Conservation (phyloP, 2,888 invertebrate genomes). For the Leptinotarsa juncta region DNA sequence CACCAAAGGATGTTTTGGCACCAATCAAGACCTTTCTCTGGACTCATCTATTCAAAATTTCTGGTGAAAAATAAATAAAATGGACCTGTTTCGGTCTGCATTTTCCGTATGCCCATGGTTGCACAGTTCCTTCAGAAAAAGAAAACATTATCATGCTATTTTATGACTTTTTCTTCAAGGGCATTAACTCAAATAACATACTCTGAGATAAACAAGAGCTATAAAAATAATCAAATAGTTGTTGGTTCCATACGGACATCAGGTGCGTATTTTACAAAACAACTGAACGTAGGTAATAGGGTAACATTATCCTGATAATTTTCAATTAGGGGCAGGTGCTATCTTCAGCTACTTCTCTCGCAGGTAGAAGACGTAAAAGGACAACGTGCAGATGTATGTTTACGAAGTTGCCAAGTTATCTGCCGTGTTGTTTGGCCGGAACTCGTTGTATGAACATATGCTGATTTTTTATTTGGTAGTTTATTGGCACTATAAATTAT, state of each 20-base stretch:
- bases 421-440: background rate
- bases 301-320: conserved; percentile 37
- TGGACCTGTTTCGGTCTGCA: too few relatives aligned
- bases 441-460: conserved; percentile 8
- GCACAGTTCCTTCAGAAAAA: background rate
- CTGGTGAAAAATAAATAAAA: too few relatives aligned
- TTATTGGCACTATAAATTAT: background rate
- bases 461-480: background rate
- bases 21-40: too few relatives aligned
- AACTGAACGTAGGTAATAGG: conserved; percentile 25
- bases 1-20: too few relatives aligned
- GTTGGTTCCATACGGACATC: conserved; percentile 11
- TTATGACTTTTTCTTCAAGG: conserved; percentile 1
- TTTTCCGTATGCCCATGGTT: too few relatives aligned
- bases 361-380: conserved; percentile 37
- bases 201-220: background rate
- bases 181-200: background rate
- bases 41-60: too few relatives aligned
- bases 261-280: conserved; percentile 35
- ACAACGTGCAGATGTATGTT: conserved; percentile 34
- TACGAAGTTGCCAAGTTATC: conserved; percentile 23
- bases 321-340: conserved; percentile 42
- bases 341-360: conserved; percentile 32
- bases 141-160: background rate
- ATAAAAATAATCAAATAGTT: conserved; percentile 4